Base-by-base conservation (phyloP, 2,888 invertebrate species). In the Neria commutata region DNA sequence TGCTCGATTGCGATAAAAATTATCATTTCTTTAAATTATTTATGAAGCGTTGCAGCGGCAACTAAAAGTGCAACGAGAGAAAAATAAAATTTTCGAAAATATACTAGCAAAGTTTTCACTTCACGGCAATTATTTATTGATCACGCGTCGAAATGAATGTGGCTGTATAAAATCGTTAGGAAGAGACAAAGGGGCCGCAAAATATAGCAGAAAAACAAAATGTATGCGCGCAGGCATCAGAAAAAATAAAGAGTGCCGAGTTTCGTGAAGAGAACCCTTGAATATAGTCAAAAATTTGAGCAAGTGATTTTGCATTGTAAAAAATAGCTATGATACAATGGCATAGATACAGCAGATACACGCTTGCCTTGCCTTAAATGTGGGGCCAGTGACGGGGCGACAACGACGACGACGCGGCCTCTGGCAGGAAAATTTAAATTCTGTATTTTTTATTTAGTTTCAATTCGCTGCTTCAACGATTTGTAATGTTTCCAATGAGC, bases 81-180 rank as follows among this genome's bases (percentile, higher is more conserved):
- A 42, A 42, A 55, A 56, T 34, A 47, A 56, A 29, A 24, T 47
- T 47, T 47, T 47, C 16, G n/a, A n/a, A n/a, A n/a, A n/a, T n/a
- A n/a, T n/a, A n/a, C n/a, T n/a, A n/a, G n/a, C 47, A 25, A 29
- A 47, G 6, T 52, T 47, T 53, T 54, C 42, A 53, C 49, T 40
- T 40, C 6, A 37, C 4, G 49, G 52, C 51, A 59, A 55, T 11
- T n/a, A 59, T 59, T 59, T 59, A 59, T 59, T 52, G 59, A 59
- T 59, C 59, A 59, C 52, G 37, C 54, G 55, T 59, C 55, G 48
- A 52, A 54, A 29, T 33, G 49, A 42, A 42, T 10, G 19, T 46
- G 21, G 5, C 6, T 42, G 42, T 42, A 42, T 42, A 42, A 42
- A 42, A 42, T n/a, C n/a, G 19, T 48, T 45, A 56, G 34, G 26